A percentile compares a stretch with the other conserved stretches of the same genome.
phyloP scores from a whole-genome alignment of 1,140 invertebrate genomes.

The Drosophila nebulosa region DNA sequence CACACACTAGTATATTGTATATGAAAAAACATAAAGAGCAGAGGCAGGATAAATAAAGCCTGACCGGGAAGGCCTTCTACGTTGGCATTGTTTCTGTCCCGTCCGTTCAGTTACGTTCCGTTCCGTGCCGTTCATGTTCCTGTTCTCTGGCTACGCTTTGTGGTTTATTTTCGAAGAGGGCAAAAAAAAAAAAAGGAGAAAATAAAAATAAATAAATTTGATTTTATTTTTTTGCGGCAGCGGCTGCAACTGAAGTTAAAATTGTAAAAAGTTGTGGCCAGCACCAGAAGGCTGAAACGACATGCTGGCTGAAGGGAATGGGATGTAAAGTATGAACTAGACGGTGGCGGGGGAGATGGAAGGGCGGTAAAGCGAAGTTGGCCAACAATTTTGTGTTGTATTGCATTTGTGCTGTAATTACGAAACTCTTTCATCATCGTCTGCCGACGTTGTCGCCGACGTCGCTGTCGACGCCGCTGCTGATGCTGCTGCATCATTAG shows the following conservation, averaged over 20 bases:
- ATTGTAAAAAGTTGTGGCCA: constrained; percentile 64
- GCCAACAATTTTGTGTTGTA: constrained; percentile 43
- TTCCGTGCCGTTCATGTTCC: not conserved
- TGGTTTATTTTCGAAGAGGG: constrained; percentile 58
- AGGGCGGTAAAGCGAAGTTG: not conserved
- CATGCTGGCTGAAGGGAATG: not conserved
- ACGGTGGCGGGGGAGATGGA: not conserved
- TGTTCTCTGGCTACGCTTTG: constrained; percentile 55
- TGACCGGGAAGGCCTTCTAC: not conserved
- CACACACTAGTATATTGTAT: not conserved
- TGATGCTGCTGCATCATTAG: constrained; percentile 61
- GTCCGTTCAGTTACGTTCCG: no score
- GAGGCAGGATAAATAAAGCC: not conserved
- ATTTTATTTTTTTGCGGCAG: constrained; percentile 51
- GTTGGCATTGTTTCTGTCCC: not conserved
- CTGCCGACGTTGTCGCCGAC: constrained; percentile 18
- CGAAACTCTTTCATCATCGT: constrained; percentile 42
- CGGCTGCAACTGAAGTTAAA: constrained; percentile 68
- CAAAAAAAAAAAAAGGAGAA: constrained; percentile 17
- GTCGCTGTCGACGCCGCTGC: not conserved
- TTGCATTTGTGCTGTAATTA: constrained; percentile 63
- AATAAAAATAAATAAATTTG: constrained; percentile 58
- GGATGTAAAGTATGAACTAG: no score
- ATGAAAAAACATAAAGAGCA: not conserved
- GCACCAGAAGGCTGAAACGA: not conserved